A percentile compares a stretch with the other conserved stretches of the same genome.
Evolutionary conservation across 2,888 invertebrate species (phyloP).

Genomic region (Matsumyia berberina): DNA sequence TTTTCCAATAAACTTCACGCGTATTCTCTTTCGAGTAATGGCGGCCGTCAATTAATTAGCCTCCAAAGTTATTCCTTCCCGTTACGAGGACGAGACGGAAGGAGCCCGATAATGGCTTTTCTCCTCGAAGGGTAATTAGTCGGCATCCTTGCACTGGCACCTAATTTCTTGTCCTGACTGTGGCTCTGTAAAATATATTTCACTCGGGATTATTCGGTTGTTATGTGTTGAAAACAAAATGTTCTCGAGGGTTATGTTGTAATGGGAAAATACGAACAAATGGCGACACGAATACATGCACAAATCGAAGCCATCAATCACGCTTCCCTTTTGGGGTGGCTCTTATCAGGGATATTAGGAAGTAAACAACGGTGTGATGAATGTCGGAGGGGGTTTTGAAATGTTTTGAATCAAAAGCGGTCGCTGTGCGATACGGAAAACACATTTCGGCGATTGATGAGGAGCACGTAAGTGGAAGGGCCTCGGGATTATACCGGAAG

Average conservation of each 20-base stretch:
- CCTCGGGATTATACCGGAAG: conserved; percentile 5
- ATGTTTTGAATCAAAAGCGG: conserved; percentile 16
- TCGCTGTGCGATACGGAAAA: conserved; percentile 1
- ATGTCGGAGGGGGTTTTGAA: conserved; percentile 36
- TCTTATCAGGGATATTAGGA: conserved; percentile 17
- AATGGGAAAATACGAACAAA: conserved; percentile 3
- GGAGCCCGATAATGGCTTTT: conserved; percentile 35
- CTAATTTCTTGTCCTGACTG: conserved; percentile 10
- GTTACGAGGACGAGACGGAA: background rate
- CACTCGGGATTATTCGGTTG: conserved; percentile 3
- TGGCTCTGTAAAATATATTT: conserved; percentile 6
- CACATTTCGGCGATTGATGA: conserved; percentile 22
- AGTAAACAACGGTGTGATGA: conserved; percentile 59
- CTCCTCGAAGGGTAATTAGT: conserved; percentile 22
- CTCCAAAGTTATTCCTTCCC: conserved; percentile 25
- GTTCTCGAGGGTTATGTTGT: background rate
- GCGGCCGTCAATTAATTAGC: conserved; percentile 44
- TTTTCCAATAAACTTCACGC: conserved; percentile 13
- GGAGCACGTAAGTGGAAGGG: conserved; percentile 5
- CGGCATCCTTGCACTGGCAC: conserved; percentile 7
- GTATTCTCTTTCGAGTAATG: background rate
- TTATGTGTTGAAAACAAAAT: conserved; percentile 4
- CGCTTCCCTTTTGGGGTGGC: conserved; percentile 1
- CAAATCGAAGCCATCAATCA: conserved; percentile 56
- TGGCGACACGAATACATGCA: conserved; percentile 7